Base-by-base conservation (phyloP, 2,888 invertebrate genomes). In the Cataglyphis rosenhaueri region DNA sequence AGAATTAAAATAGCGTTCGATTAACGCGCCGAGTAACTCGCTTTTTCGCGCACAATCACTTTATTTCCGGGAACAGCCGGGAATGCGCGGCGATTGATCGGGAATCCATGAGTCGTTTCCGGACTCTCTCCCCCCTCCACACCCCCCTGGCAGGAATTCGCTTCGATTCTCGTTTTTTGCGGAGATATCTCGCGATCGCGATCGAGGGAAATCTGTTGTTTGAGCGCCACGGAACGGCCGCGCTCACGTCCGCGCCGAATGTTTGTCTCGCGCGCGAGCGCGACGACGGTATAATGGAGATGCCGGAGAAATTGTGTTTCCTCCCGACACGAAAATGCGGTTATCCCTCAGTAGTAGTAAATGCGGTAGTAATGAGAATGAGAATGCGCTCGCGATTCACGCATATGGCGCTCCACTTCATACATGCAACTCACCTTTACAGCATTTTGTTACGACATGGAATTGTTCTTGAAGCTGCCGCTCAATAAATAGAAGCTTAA, bases 321-420 rank as follows among this genome's bases (percentile, higher is more conserved):
- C 64, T 73, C 64, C 12, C 74, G 65, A 68, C 62, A 61, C 88
- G 84, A 84, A 84, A 84, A 88, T 73, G 61, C 70, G 73, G 84
- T 81, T 86, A 88, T 88, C 82, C 70, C 55, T 48, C 82, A 15
- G 41, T 44, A 3, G 41, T 44, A 44, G 41, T 44, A 44, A 44
- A 44, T 44, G 41, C 41, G 41, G 84, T 84, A 73, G 84, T 88
- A 84, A 87, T 87, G 73, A 73, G 68, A 79, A 84, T 81, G 82
- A 73, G 68, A 79, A 84, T 81, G 82, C 87, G 78, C 82, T 84
- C 70, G 82, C 83, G 57, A 59, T 44, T 61, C 66, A 70, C 79
- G 57, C 76, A 62, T 71, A 57, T 38, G 48, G 25, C 44, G 35
- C 48, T 12, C 41, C n/a, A n/a, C 59, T 61, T 73, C 25, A 25